Base-by-base conservation (phyloP, 2,888 invertebrate species). In the Caenorhabditis becei region DNA sequence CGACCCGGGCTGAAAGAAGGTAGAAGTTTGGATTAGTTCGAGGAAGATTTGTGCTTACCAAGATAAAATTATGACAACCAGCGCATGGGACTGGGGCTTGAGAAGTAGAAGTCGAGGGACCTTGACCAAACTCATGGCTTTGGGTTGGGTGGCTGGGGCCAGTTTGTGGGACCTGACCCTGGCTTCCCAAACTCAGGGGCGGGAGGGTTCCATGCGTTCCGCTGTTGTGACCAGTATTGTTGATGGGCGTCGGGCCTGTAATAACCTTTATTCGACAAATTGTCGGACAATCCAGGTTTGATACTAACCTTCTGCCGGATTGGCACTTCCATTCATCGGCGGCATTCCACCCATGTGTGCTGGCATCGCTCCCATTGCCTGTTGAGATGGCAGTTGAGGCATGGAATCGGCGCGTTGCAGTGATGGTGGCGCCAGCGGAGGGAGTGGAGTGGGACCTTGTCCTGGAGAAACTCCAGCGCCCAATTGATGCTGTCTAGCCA, bases 1-100 rank as follows among this genome's bases (percentile, higher is more conserved):
- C 1, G 72, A 62, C 44, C 77, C 77, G 53, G 65, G 67, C 80
- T 80, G 69, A 59, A 80, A 79, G 44, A 49, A 35, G 26, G n/a
- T n/a, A 47, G 3, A 61, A 5, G 4, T 16, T 10, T 23, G 20
- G 20, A 49, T 58, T 49, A 37, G 41, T 41, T 14, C 32, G 32
- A 32, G 28, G 1, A 24, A 20, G 10, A 2, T 44, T 26, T 44
- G 28, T 20, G 16, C 59, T 62, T 18, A 77, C 77, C 62, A 47
- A 41, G 24, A 77, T 56, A 69, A 49, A 26, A 56, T 47, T 41
- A 77, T 67, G 69, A 58, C 77, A 77, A 47, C 62, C 56, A 24
- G 77, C 69, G 62, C 77, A 77, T 0, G 26, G 54, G 0, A 47
- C 69, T 23, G 44, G 69, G 2, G 63, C 47, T 35, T 56, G 62